Base-by-base conservation (phyloP, 2,888 invertebrate genomes). In the Drosophila pseudotalamancana region DNA sequence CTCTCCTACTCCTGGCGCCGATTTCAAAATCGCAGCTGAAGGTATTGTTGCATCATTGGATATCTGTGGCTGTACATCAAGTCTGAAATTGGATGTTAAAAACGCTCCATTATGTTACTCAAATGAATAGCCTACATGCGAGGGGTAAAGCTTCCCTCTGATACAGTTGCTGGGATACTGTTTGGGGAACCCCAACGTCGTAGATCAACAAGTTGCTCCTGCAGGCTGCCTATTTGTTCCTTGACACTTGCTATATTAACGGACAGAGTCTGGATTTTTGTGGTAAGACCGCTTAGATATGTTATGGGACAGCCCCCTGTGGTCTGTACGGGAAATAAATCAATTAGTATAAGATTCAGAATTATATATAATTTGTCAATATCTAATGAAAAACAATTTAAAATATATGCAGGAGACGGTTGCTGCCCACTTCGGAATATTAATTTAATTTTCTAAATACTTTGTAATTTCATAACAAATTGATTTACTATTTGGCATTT, bases 131-230 rank as follows among this genome's bases (percentile, higher is more conserved):
- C 84, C 43, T 55, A 82, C 81, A 72, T 56, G 14, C 85, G 62
- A 0, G 82, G 16, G 9, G 39, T 46, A 3, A 74, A 12, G 1
- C n/a, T 2, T 3, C 8, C 19, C 4, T 77, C 63, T 5, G 11
- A 1, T 1, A 29, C 1, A 0, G 16, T 6, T 1, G 34, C 4
- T 12, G 34, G 5, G 3, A n/a, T 34, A 8, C 16, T 9, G 11
- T 16, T 42, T 0, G 43, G 11, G 0, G 6, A 14, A 1, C 53
- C 66, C 1, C 45, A 16, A 2, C 87, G 72, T 0, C 49, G 62
- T 4, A 82, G 37, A 23, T 82, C 82, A 2, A 53, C 82, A 37
- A 82, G n/a, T 11, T 85, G 75, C 51, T 87, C 87, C 19, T 85
- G 87, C 4, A 82, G 31, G 9, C 19, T 39, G 4, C 79, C 87